A percentile compares a stretch with the other conserved stretches of the same genome.
These are phyloP conservation scores for Daubentonia madagascariensis DNA, from an alignment of 2,113 vertebrate species.

Conservation along the genomic window DNA sequence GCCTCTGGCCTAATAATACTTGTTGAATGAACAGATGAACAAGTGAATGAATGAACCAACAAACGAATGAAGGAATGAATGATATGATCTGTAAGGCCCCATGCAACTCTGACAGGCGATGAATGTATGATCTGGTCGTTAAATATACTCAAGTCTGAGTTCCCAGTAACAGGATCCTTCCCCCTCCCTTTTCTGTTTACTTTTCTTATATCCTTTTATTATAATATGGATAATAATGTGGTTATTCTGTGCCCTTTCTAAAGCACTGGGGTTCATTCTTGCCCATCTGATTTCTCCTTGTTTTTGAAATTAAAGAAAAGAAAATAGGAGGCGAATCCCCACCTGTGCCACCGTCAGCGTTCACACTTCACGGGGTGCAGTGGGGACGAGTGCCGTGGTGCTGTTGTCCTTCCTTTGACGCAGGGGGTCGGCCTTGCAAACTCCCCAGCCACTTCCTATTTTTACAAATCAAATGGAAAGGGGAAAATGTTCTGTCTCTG, in stretches of 20 bases:
- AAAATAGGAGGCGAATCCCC: background rate
- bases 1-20: background rate
- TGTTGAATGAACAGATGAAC: background rate
- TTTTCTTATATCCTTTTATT: background rate
- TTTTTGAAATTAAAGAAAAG: background rate
- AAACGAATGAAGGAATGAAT: background rate
- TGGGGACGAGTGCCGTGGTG: accelerated
- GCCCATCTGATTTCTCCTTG: background rate
- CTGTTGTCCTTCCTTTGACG: background rate
- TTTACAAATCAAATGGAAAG: background rate
- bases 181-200: background rate
- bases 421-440: background rate
- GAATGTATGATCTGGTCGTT: background rate
- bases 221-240: background rate
- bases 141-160: background rate
- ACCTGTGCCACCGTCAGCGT: accelerated
- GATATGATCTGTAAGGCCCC: background rate
- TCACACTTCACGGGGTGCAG: background rate
- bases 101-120: background rate
- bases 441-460: background rate
- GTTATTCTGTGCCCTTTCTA: background rate
- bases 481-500: background rate
- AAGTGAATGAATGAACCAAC: background rate
- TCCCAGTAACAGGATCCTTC: background rate
- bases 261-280: background rate